Evolutionary conservation across 64 coral and sea anemone species (phyloP).

Genomic region (Stichodactyla helianthus): DNA sequence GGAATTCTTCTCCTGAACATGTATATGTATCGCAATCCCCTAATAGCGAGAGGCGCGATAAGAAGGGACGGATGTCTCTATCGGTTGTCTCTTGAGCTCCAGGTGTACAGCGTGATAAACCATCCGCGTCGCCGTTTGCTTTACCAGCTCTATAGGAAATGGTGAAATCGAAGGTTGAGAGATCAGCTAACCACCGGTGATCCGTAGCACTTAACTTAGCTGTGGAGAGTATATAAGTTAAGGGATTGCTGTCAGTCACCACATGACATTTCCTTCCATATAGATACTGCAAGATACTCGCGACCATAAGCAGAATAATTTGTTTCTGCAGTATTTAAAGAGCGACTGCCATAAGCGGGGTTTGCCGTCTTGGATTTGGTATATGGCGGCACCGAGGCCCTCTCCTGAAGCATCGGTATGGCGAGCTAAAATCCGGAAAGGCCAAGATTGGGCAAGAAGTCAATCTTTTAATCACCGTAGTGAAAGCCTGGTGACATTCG

Average conservation of each 20-base stretch:
- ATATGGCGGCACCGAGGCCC: slow-evolving; percentile 44
- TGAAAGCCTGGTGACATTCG: slow-evolving; percentile 29
- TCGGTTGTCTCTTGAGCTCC: background rate
- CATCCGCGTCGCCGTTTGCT: slow-evolving; percentile 39
- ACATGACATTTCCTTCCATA: slow-evolving; percentile 40
- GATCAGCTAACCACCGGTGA: slow-evolving; percentile 52
- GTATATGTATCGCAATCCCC: background rate
- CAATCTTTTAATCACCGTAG: slow-evolving; percentile 30
- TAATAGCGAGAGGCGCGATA: background rate
- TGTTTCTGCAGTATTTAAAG: slow-evolving; percentile 40
- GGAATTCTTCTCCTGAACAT: background rate
- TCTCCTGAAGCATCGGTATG: slow-evolving; percentile 16
- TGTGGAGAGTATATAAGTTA: slow-evolving; percentile 3
- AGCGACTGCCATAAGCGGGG: slow-evolving; percentile 35
- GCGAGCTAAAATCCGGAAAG: slow-evolving; percentile 25
- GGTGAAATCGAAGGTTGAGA: slow-evolving; percentile 50
- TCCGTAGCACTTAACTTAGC: slow-evolving; percentile 48
- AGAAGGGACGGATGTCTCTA: background rate
- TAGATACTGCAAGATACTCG: slow-evolving; percentile 38
- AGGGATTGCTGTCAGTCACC: slow-evolving; percentile 22
- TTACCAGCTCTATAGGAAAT: slow-evolving; percentile 57
- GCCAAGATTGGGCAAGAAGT: slow-evolving; percentile 40
- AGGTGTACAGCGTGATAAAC: slow-evolving; percentile 17
- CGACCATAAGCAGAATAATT: slow-evolving; percentile 43
- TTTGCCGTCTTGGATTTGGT: slow-evolving; percentile 31